Conservation (phyloP, 2,797 vertebrate species). For the Carduelis carduelis region DNA sequence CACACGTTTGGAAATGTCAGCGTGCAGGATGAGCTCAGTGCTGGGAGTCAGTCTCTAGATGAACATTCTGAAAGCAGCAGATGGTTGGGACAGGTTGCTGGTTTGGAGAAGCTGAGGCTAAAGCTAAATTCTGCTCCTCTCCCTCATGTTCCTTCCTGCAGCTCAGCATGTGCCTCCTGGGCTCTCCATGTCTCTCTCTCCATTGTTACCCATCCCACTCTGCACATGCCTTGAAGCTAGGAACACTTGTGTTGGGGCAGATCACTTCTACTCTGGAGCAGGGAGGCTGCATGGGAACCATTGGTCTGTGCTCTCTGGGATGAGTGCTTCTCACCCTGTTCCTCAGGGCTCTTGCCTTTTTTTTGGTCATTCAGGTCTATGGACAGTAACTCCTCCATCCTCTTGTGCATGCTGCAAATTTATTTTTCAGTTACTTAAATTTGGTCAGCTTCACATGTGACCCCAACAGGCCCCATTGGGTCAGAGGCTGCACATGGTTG, state of each 20-base stretch:
- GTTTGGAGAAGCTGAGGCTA: not conserved
- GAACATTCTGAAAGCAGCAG: not conserved
- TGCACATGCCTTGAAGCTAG: accelerated
- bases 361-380: accelerated
- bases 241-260: accelerated
- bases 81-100: not conserved
- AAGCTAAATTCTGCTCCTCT: not conserved
- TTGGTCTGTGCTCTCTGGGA: accelerated
- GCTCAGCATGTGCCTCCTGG: accelerated
- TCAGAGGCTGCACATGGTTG: not conserved
- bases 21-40: accelerated
- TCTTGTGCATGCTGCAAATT: not conserved
- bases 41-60: not conserved
- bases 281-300: not conserved
- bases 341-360: not conserved
- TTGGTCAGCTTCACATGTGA: accelerated
- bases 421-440: not conserved
- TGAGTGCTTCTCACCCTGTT: accelerated
- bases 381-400: not conserved
- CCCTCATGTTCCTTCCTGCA: not conserved
- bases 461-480: not conserved
- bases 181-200: not conserved
- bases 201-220: not conserved
- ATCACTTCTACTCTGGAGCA: accelerated
- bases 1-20: accelerated